phyloP scores from a whole-genome alignment of 2,888 invertebrate genomes.

The Pogonocherus hispidulus region DNA sequence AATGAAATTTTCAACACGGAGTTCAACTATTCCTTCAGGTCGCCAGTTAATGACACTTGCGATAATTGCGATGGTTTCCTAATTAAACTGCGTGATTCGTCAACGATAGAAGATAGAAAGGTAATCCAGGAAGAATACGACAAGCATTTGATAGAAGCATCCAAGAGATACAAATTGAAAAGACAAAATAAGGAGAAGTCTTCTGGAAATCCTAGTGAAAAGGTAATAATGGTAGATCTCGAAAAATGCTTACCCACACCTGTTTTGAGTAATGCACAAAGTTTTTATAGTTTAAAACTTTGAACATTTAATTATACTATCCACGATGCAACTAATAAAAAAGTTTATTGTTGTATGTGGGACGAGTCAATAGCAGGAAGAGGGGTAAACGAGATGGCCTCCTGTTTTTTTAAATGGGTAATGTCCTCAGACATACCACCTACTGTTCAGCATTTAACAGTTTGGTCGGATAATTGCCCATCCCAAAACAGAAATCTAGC shows the following conservation, averaged over 20 bases:
- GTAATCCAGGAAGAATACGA: slow-evolving; percentile 32
- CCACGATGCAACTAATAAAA: slow-evolving; percentile 38
- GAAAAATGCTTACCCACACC: slow-evolving; percentile 47
- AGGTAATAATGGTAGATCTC: slow-evolving; percentile 43
- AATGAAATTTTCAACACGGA: slow-evolving; percentile 43
- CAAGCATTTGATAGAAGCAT: slow-evolving; percentile 39
- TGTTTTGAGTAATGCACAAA: slow-evolving; percentile 42
- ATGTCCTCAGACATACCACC: background rate
- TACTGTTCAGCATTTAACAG: background rate
- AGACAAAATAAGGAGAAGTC: slow-evolving; percentile 26
- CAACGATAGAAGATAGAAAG: slow-evolving; percentile 26
- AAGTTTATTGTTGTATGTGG: slow-evolving; percentile 44
- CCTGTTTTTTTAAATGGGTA: slow-evolving; percentile 31
- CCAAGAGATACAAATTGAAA: slow-evolving; percentile 40
- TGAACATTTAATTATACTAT: slow-evolving; percentile 47
- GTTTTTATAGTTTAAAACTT: slow-evolving; percentile 45
- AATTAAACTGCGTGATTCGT: slow-evolving; percentile 15
- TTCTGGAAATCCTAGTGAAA: slow-evolving; percentile 27
- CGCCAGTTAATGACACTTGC: slow-evolving; percentile 40
- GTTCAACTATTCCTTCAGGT: slow-evolving; percentile 37
- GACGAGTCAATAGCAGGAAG: slow-evolving; percentile 43
- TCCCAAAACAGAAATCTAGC: background rate
- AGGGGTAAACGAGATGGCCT: slow-evolving; percentile 39
- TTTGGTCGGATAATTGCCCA: slow-evolving; percentile 1
- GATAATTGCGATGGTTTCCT: slow-evolving; percentile 31